phyloP scores from a whole-genome alignment of 1,140 invertebrate genomes.

The Bombus balteatus region DNA sequence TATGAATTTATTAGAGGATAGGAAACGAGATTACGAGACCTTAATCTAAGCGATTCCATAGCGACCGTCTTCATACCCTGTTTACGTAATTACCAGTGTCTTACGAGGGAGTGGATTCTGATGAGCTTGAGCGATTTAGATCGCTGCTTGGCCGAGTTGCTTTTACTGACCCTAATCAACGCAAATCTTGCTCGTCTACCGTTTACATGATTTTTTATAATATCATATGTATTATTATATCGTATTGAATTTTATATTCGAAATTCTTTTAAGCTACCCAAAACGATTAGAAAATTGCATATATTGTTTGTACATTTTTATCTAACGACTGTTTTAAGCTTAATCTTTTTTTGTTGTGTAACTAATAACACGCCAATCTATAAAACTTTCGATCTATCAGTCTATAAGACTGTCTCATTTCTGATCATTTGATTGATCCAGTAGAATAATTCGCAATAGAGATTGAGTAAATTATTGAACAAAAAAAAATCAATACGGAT shows the following conservation, averaged over 20 bases:
- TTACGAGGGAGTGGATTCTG: neutral
- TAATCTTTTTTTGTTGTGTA: no score
- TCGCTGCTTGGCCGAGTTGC: neutral
- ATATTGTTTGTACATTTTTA: neutral
- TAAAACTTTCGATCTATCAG: no score
- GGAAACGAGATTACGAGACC: slow-evolving; percentile 62
- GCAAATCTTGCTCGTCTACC: neutral
- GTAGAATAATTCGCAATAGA: no score
- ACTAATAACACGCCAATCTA: no score
- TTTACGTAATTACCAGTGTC: slow-evolving; percentile 28
- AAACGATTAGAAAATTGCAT: no score
- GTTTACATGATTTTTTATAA: neutral
- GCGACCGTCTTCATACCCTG: slow-evolving; percentile 15
- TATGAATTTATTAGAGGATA: slow-evolving; percentile 71
- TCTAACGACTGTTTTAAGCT: neutral
- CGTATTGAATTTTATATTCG: no score
- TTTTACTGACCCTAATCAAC: neutral
- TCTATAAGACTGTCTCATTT: neutral
- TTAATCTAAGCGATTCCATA: slow-evolving; percentile 39
- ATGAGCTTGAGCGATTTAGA: neutral
- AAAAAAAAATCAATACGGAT: no score
- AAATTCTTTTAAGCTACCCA: no score
- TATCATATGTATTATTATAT: no score
- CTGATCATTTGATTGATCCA: no score
- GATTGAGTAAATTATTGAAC: no score